Base-by-base conservation (phyloP, 1,140 invertebrate species). In the Drosophila lacertosa region DNA sequence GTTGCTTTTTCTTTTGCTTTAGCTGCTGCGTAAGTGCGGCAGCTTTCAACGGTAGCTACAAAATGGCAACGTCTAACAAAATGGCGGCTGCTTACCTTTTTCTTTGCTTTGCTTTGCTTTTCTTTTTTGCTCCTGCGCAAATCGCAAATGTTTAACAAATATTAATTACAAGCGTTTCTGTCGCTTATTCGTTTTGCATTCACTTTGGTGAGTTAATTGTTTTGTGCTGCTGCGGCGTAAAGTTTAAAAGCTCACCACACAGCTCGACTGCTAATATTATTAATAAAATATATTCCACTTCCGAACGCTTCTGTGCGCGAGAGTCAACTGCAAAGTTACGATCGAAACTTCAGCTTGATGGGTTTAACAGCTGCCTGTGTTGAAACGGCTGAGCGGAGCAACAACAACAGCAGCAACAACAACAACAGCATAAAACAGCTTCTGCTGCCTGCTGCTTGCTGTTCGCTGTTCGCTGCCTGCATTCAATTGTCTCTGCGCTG, bases 201-300 rank as follows among this genome's bases (percentile, higher is more conserved):
- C 40, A 55, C 51, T 39, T 11, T 20, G 20, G 44, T 50, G 32
- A 24, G 42, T 35, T 24, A 22, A 29, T 40, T 47, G 53, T 50
- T 42, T 42, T 16, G 18, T 57, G 40, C 48, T 55, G 48, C 39
- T 58, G 42, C 20, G 59, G 63, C 58, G 40, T 50, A 64, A 65
- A 44, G 71, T 24, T 51, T 32, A 33, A 35, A 54, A 26, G 51
- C 50, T 48, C 24, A 24, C 45, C 26, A 29, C 45, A 54, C 33
- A 15, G 53, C 33, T 62, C 54, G 55, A 54, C 69, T 72, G 80
- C 69, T 88, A 86, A 86, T 86, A 88, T 83, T 89, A 88, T 89
- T 91, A 91, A 90, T 91, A 91, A 89, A 91, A 89, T 89, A 91
- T 90, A 89, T 91, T 91, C 80, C 89, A 91, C 89, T 91, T 91